Evolutionary conservation across 2,888 invertebrate species (phyloP), one percentile per base, ranked within the genome.

Genomic region (Ctena decussata): DNA sequence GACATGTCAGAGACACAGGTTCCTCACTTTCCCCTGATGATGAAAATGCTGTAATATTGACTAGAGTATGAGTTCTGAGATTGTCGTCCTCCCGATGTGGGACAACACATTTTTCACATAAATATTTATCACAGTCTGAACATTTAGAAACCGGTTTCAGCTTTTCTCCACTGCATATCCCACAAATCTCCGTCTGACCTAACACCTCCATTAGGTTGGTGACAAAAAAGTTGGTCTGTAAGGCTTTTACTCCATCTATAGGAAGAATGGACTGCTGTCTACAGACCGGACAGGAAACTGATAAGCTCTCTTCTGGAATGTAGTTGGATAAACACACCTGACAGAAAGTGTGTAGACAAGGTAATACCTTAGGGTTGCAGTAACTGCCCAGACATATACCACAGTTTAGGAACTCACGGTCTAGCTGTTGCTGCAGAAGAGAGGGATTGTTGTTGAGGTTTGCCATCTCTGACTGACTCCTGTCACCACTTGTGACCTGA

Each of bases 291-390:
- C 96, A 96, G 46, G 96, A 96, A 30, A 96, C 94, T 6, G 96
- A 96, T 70, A 96, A 94, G 88, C 96, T 96, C 91, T 96, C 96
- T 0, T 96, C 89, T 3, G 96, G 96, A 76, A 96, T 95, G 93
- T 96, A 96, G 80, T 93, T 92, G 27, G 94, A 93, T 77, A 96
- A 93, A 89, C 96, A 96, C 78, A 91, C 65, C 92, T 96, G 95
- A 89, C 96, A 96, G 93, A 96, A 96, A 35, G 96, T 96, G 91
- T 96, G 96, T 35, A 96, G 94, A 90, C 96, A 96, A 21, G 96
- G 96, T 78, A 96, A 93, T 65, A 96, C 96, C 89, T 96, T 95
- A 5, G 95, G 96, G 72, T 92, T 92, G 75, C 90, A 93, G 91
- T 96, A 96, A 44, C 95, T 89, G 35, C 94, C 94, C 46, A 93